phyloP scores from a whole-genome alignment of 2,113 vertebrate species.

The Camelus dromedarius region DNA sequence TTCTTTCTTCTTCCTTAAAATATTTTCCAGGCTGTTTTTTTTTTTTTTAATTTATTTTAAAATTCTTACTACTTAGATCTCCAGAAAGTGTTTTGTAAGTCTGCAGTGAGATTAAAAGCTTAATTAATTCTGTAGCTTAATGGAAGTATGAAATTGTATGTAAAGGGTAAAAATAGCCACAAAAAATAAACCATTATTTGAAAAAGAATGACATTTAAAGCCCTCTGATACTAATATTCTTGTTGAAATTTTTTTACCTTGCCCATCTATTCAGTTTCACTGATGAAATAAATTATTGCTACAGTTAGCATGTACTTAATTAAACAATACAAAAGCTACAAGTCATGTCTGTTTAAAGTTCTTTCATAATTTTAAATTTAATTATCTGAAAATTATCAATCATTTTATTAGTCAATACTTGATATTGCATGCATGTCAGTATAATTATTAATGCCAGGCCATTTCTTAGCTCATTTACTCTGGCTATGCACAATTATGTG shows the following conservation, averaged over 20 bases:
- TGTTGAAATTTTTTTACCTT: constrained; percentile 71
- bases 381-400: constrained; percentile 90
- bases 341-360: constrained; percentile 86
- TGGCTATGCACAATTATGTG: constrained; percentile 88
- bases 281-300: constrained; percentile 83
- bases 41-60: constrained; percentile 19
- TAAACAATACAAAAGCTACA: constrained; percentile 85
- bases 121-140: constrained; percentile 67
- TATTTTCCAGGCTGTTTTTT: not conserved
- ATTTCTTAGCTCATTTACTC: constrained; percentile 89
- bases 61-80: constrained; percentile 29
- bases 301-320: constrained; percentile 86
- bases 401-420: constrained; percentile 90
- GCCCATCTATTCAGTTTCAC: constrained; percentile 75
- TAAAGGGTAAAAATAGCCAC: constrained; percentile 42
- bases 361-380: constrained; percentile 87
- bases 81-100: not conserved
- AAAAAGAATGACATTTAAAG: constrained; percentile 74
- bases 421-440: constrained; percentile 85
- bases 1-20: not conserved
- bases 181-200: constrained; percentile 18
- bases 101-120: constrained; percentile 53
- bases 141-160: constrained; percentile 47
- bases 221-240: constrained; percentile 46
- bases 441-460: constrained; percentile 87